A percentile compares a stretch with the other conserved stretches of the same genome.
Evolutionary conservation across 2,113 vertebrate genomes (phyloP).

Genomic region (Pimephales promelas): DNA sequence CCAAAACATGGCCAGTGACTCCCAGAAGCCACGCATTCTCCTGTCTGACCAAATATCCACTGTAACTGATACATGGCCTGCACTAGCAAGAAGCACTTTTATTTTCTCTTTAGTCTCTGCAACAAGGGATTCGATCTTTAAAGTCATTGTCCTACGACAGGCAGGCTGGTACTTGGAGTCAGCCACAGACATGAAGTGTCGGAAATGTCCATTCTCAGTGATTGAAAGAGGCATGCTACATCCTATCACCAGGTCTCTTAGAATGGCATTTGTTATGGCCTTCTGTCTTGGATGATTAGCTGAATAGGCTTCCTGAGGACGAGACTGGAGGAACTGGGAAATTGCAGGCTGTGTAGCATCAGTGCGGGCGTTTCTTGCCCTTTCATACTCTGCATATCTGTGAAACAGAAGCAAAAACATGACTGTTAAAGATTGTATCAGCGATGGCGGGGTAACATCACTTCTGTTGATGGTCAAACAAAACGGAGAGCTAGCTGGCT

Average conservation of each 20-base stretch:
- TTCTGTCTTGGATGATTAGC: slow-evolving; percentile 36
- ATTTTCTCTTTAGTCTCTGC: slow-evolving; percentile 11
- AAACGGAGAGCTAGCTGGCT: no score
- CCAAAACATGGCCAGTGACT: background rate
- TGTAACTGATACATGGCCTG: slow-evolving; percentile 38
- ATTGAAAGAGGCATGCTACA: slow-evolving; percentile 37
- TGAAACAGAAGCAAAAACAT: slow-evolving; percentile 26
- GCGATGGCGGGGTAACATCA: no score
- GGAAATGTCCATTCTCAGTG: slow-evolving; percentile 2
- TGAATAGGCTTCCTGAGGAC: slow-evolving; percentile 9
- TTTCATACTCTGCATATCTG: slow-evolving; percentile 20
- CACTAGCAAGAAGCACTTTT: background rate
- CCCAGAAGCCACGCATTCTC: slow-evolving; percentile 25
- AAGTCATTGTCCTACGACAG: slow-evolving; percentile 24
- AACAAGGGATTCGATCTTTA: slow-evolving; percentile 23
- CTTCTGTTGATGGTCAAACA: no score
- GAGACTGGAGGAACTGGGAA: slow-evolving; percentile 7
- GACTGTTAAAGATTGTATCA: no score
- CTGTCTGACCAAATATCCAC: slow-evolving; percentile 4
- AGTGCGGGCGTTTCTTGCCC: background rate
- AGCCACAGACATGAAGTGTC: slow-evolving; percentile 33
- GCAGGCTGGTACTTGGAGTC: slow-evolving; percentile 27
- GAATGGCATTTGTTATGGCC: slow-evolving; percentile 36
- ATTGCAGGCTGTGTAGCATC: slow-evolving; percentile 4
- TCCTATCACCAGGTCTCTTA: slow-evolving; percentile 24